phyloP scores from a whole-genome alignment of 2,797 vertebrate genomes.

The Podargus strigoides region DNA sequence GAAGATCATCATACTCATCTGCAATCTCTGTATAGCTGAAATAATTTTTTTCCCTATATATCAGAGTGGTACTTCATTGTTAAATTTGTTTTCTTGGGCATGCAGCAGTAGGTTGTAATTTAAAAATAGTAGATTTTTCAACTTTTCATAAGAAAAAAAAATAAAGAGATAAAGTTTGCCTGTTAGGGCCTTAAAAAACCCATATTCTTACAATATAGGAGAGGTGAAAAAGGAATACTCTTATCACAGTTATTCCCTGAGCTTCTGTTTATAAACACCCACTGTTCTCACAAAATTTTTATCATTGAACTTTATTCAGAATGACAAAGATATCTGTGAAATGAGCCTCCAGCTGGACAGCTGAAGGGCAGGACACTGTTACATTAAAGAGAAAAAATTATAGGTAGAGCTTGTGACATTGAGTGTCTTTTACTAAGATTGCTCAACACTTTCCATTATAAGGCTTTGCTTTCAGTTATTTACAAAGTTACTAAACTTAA shows the following conservation, averaged over 20 bases:
- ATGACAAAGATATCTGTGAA: not conserved
- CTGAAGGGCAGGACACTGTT: not conserved
- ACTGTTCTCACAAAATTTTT: not conserved
- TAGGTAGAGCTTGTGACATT: not conserved
- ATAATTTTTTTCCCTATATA: not conserved
- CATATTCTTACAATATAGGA: not conserved
- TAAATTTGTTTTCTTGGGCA: not conserved
- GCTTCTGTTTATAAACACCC: not conserved
- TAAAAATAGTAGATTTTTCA: not conserved
- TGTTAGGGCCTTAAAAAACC: not conserved
- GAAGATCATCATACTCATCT: not conserved
- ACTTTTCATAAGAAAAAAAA: not conserved
- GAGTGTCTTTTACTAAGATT: not conserved
- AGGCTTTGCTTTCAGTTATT: not conserved
- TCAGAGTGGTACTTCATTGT: not conserved
- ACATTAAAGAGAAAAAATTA: not conserved
- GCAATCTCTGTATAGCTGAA: not conserved
- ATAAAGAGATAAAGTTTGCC: not conserved
- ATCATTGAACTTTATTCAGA: constrained; percentile 12
- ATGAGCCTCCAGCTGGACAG: not conserved
- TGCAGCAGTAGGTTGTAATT: not conserved
- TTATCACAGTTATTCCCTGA: not conserved
- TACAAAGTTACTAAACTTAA: not conserved
- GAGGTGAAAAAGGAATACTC: not conserved
- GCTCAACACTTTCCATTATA: not conserved